phyloP scores from a whole-genome alignment of 1,140 invertebrate species.

The Mizuhopecten yessoensis region DNA sequence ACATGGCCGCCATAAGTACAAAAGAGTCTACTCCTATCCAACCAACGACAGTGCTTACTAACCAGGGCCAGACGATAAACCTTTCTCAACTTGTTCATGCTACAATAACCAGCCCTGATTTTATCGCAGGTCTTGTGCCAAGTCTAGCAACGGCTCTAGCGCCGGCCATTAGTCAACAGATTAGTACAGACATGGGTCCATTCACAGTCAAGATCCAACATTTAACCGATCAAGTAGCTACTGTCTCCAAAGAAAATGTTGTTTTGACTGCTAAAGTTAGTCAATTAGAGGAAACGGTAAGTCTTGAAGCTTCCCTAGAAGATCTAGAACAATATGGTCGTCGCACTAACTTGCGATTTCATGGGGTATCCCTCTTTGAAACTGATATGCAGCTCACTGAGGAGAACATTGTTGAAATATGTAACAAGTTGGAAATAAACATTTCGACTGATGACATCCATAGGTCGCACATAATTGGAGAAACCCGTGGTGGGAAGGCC shows the following conservation, averaged over 20 bases:
- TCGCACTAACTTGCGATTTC: background rate
- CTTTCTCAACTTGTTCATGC: too few species aligned
- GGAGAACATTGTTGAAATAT: background rate
- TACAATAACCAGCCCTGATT: background rate
- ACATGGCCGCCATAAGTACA: too few species aligned
- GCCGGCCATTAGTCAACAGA: background rate
- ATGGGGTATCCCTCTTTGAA: background rate
- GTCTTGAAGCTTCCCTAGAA: background rate
- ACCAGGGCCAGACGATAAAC: too few species aligned
- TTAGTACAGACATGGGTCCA: background rate
- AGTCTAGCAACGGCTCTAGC: background rate
- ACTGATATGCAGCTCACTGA: background rate
- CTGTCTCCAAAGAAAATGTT: background rate
- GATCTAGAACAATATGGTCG: constrained; percentile 41
- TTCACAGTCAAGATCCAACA: background rate
- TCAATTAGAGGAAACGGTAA: background rate
- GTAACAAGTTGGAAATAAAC: background rate
- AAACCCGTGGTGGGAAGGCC: background rate
- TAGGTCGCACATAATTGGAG: background rate
- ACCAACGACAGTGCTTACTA: too few species aligned
- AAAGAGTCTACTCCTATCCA: too few species aligned
- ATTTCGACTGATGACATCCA: background rate
- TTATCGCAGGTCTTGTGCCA: background rate
- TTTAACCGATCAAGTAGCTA: background rate
- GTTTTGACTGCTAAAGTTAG: background rate